Base-by-base conservation (phyloP, 2,888 invertebrate species). In the Opisthograptis luteolata region DNA sequence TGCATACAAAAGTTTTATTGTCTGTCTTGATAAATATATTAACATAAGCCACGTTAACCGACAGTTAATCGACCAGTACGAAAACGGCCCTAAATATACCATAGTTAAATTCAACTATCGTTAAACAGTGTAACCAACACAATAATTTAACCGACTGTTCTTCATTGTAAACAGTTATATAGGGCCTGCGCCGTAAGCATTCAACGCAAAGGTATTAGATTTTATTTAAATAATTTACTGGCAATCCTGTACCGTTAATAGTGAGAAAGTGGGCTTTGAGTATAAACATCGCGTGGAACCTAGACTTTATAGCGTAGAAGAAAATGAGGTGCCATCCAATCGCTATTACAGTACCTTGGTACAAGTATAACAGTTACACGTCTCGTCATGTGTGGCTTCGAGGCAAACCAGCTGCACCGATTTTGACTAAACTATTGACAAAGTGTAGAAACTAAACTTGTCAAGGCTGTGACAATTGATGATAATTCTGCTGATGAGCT, bases 161-260 rank as follows among this genome's bases (percentile, higher is more conserved):
- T 41, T 49, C 43, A 43, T 39, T 49, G 49, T 43, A 42, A 42
- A 35, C 30, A 19, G 15, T 32, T 9, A 44, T 22, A 40, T 50
- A 44, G 8, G 6, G 39, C 25, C 28, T 4, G 40, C 39, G 40
- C 50, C 44, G 44, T 35, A 39, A 50, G 20, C 43, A 13, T 49
- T 41, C 30, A 37, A 35, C 34, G 39, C 42, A 12, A 42, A 35
- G 41, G 31, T 35, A 40, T 43, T 42, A 46, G 46, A 47, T 47
- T 52, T 52, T 42, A 52, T 52, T 46, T 47, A 37, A 42, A 52
- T 46, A 52, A 52, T 52, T 46, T 52, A 52, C 47, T 42, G 34
- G 15, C 27, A n/a, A 52, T 35, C 20, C 37, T 42, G 39, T 31
- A 34, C 46, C 46, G 52, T 51, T 46, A 46, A 41, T 42, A 28